These are phyloP conservation scores for Acanthochromis polyacanthus DNA, from an alignment of 2,113 vertebrate species.

Conservation along the genomic window DNA sequence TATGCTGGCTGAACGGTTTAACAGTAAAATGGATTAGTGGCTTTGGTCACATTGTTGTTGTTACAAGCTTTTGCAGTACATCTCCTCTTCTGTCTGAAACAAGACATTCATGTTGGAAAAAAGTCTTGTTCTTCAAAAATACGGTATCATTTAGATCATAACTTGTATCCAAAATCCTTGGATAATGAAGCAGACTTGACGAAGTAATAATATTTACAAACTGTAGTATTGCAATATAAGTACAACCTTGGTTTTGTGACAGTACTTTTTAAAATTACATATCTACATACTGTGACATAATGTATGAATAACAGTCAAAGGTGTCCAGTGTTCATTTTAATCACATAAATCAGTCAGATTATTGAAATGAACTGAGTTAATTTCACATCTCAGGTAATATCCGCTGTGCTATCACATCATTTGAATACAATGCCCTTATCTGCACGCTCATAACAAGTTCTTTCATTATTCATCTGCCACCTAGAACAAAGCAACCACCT, in stretches of 20 bases:
- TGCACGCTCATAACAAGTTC: constrained; percentile 1
- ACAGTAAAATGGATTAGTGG: constrained; percentile 56
- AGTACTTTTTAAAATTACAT: too few species aligned
- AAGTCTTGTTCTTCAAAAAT: too few species aligned
- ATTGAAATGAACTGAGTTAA: too few species aligned
- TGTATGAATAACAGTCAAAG: too few species aligned
- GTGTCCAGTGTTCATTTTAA: too few species aligned
- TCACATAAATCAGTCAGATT: too few species aligned
- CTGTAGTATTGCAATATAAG: background rate
- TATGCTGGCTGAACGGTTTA: constrained; percentile 46
- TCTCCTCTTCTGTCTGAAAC: constrained; percentile 4
- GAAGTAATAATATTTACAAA: background rate
- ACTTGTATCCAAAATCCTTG: background rate
- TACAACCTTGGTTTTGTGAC: too few species aligned
- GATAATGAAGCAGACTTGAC: background rate
- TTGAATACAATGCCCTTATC: background rate
- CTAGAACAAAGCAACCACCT: background rate
- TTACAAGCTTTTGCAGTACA: constrained; percentile 17
- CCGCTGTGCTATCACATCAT: background rate
- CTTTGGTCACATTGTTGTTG: constrained; percentile 35
- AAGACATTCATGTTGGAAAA: background rate
- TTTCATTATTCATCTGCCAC: background rate
- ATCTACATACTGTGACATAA: too few species aligned
- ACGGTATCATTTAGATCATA: too few species aligned
- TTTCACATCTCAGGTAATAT: too few species aligned